phyloP scores from a whole-genome alignment of 2,888 invertebrate species.

The Corbicula japonica region DNA sequence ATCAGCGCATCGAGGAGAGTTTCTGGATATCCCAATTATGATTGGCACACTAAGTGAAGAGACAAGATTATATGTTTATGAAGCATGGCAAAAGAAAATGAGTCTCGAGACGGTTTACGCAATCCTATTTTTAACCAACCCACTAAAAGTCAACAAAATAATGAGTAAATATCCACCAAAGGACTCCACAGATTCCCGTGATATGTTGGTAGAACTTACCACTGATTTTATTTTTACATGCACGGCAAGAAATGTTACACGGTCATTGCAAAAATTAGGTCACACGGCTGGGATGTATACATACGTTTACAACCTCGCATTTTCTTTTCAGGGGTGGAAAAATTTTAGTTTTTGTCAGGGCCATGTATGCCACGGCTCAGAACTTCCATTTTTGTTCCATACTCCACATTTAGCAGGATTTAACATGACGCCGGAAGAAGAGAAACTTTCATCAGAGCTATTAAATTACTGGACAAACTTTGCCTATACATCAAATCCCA shows the following conservation, averaged over 20 bases:
- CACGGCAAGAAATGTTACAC: conserved; percentile 63
- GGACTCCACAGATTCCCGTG: conserved; percentile 61
- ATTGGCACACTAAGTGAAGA: conserved; percentile 78
- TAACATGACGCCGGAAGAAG: conserved; percentile 71
- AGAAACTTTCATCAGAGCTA: conserved; percentile 66
- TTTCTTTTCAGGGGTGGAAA: conserved; percentile 76
- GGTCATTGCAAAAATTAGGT: conserved; percentile 36
- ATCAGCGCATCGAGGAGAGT: conserved; percentile 56
- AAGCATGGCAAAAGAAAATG: conserved; percentile 54
- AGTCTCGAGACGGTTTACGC: conserved; percentile 30
- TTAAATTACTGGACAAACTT: conserved; percentile 82
- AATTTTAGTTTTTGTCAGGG: conserved; percentile 75
- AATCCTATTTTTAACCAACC: conserved; percentile 28
- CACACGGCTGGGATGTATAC: conserved; percentile 48
- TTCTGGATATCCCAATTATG: conserved; percentile 74
- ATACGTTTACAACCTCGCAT: conserved; percentile 73
- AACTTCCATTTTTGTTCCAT: conserved; percentile 78
- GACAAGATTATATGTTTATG: conserved; percentile 74
- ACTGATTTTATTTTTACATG: conserved; percentile 80
- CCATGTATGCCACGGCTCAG: conserved; percentile 80
- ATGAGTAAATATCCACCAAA: conserved; percentile 63
- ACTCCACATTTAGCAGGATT: conserved; percentile 66
- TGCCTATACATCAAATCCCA: conserved; percentile 79
- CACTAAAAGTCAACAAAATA: conserved; percentile 54
- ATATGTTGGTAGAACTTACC: conserved; percentile 52